phyloP scores from a whole-genome alignment of 37 sponge, comb jelly and placozoan species.

The Chondrilla cf. caribensis region DNA sequence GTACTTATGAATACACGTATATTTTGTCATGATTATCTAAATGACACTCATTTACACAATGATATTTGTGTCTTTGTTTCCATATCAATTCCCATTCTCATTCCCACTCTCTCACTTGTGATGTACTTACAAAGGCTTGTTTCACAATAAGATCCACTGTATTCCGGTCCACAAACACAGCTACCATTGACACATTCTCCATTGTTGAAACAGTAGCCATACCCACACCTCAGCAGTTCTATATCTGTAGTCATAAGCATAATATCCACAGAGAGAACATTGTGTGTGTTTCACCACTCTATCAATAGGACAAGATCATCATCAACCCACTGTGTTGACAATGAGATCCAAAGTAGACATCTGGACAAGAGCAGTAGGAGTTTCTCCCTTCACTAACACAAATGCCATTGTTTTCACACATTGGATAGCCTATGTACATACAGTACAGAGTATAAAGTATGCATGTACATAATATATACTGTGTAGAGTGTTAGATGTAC shows the following conservation, averaged over 20 bases:
- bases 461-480: neutral
- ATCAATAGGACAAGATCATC: too few species aligned
- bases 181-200: neutral
- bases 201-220: neutral
- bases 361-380: neutral
- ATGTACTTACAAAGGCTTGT: neutral
- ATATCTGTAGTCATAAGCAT: too few species aligned
- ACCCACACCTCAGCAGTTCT: neutral
- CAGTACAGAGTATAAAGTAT: neutral
- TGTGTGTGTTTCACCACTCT: too few species aligned
- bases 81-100: too few species aligned
- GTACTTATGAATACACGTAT: neutral
- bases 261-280: too few species aligned
- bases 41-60: too few species aligned
- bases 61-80: too few species aligned
- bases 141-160: neutral
- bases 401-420: neutral
- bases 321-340: too few species aligned
- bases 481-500: too few species aligned
- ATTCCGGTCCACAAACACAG: neutral
- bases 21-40: too few species aligned
- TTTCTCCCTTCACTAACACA: too few species aligned
- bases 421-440: neutral
- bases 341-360: too few species aligned
- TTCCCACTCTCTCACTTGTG: neutral